phyloP scores from a whole-genome alignment of 2,888 invertebrate species.

The Lobophora halterata region DNA sequence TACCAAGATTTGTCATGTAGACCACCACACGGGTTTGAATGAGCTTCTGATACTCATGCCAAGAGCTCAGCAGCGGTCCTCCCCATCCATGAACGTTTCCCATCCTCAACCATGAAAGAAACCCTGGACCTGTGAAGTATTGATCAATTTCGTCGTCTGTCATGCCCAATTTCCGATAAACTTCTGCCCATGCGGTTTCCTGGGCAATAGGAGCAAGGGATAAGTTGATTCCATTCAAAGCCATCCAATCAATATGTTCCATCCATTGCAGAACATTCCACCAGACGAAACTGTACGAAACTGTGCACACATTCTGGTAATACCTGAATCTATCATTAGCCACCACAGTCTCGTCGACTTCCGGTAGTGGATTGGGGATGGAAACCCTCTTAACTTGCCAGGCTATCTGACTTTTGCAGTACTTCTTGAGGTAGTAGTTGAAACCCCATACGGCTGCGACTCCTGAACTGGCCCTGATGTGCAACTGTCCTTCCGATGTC shows the following conservation, averaged over 20 bases:
- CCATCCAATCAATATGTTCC: slow-evolving; percentile 97
- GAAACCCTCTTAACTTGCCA: slow-evolving; percentile 89
- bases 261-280: slow-evolving; percentile 93
- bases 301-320: slow-evolving; percentile 97
- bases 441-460: slow-evolving; percentile 93
- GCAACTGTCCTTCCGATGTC: slow-evolving; percentile 43
- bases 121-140: slow-evolving; percentile 95
- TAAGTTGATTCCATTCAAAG: slow-evolving; percentile 94
- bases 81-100: slow-evolving; percentile 96
- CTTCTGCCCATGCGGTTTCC: slow-evolving; percentile 92
- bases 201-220: slow-evolving; percentile 94
- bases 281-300: slow-evolving; percentile 92
- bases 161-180: slow-evolving; percentile 88
- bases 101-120: slow-evolving; percentile 97
- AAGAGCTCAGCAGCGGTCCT: slow-evolving; percentile 87
- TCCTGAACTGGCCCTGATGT: slow-evolving; percentile 84
- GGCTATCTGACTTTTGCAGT: slow-evolving; percentile 89
- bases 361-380: slow-evolving; percentile 78
- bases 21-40: slow-evolving; percentile 88
- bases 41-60: slow-evolving; percentile 84
- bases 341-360: slow-evolving; percentile 80
- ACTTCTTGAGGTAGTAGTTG: slow-evolving; percentile 92
- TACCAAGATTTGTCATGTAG: slow-evolving; percentile 90
- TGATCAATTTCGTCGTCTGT: slow-evolving; percentile 87
- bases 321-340: slow-evolving; percentile 91